phyloP scores from a whole-genome alignment of 1,140 invertebrate genomes.

The Spodoptera litura region DNA sequence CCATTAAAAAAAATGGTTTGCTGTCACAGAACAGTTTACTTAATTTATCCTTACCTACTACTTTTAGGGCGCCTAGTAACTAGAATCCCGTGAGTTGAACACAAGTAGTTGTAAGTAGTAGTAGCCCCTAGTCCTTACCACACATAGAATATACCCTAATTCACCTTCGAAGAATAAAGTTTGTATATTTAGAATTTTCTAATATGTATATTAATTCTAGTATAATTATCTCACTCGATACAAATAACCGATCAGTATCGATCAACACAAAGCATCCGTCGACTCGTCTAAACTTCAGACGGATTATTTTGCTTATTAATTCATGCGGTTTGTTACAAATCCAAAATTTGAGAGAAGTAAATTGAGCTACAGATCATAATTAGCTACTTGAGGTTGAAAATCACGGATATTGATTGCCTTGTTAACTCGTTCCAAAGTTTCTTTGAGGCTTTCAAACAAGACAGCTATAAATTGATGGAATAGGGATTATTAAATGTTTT shows the following conservation, averaged over 20 bases:
- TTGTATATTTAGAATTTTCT: too few relatives aligned
- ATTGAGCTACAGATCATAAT: constrained; percentile 14
- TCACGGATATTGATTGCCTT: constrained; percentile 13
- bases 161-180: too few relatives aligned
- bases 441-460: background rate
- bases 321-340: constrained; percentile 28
- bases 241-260: too few relatives aligned
- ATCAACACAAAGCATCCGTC: background rate
- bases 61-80: background rate
- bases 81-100: background rate
- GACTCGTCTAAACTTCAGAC: background rate
- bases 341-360: background rate
- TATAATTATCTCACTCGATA: background rate
- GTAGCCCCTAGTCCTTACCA: too few relatives aligned
- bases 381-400: constrained; percentile 21
- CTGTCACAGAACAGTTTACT: too few relatives aligned
- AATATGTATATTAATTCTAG: too few relatives aligned
- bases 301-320: constrained; percentile 41
- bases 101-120: too few relatives aligned
- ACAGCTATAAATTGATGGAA: too few relatives aligned
- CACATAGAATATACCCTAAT: too few relatives aligned
- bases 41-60: too few relatives aligned
- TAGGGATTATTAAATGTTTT: too few relatives aligned
- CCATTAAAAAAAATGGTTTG: too few relatives aligned
- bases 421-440: background rate